These are phyloP conservation scores for Falco concolor DNA, from an alignment of 2,797 vertebrate species.

Conservation along the genomic window DNA sequence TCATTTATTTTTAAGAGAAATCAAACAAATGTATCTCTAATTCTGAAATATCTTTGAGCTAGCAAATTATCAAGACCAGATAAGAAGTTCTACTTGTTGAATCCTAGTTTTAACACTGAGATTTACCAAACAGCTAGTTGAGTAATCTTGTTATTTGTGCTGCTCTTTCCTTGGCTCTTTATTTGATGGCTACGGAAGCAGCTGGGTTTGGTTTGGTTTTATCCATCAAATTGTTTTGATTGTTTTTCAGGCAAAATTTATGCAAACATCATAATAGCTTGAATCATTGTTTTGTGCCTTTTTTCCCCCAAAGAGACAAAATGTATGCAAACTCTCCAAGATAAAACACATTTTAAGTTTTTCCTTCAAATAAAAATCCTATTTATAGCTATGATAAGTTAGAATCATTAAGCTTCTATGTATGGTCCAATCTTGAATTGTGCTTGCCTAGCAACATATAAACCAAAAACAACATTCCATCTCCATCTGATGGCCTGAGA, in stretches of 20 bases:
- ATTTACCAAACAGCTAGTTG: not conserved
- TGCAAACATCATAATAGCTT: not conserved
- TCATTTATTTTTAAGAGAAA: not conserved
- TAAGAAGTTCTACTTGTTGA: slow-evolving; percentile 18
- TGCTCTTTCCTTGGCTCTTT: not conserved
- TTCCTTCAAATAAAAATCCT: not conserved
- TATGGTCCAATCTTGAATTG: not conserved
- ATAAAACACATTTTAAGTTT: not conserved
- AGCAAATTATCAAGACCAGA: not conserved
- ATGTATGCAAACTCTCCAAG: not conserved
- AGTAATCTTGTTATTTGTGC: not conserved
- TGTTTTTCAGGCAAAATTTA: not conserved
- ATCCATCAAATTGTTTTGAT: not conserved
- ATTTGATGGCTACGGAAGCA: not conserved
- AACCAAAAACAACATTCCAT: not conserved
- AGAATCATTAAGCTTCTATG: not conserved
- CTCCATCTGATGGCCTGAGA: not conserved
- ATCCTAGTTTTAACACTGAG: not conserved
- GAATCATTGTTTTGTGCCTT: not conserved
- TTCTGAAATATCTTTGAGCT: slow-evolving; percentile 1
- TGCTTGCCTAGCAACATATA: not conserved
- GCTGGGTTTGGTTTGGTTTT: not conserved
- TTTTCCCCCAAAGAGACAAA: not conserved
- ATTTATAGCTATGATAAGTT: not conserved
- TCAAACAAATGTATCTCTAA: not conserved